Evolutionary conservation across 2,113 vertebrate species (phyloP).

Genomic region (Diglossa brunneiventris): DNA sequence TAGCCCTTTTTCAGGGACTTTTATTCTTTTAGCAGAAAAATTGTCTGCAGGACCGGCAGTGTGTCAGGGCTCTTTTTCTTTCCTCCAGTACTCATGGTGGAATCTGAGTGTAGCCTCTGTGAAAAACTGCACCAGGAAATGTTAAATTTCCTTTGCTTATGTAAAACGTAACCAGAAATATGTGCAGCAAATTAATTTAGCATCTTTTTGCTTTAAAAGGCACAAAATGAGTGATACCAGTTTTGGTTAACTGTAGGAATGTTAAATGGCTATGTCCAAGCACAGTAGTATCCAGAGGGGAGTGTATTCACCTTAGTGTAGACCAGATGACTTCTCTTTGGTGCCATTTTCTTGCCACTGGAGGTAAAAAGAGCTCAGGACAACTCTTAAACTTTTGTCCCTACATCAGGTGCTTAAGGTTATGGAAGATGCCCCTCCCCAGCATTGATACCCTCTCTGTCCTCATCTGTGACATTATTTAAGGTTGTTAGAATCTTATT

Average conservation of each 20-base stretch:
- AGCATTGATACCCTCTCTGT: not conserved
- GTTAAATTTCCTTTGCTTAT: not conserved
- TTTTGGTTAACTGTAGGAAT: not conserved
- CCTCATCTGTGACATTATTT: not conserved
- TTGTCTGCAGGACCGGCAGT: not conserved
- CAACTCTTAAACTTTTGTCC: not conserved
- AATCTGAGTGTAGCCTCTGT: not conserved
- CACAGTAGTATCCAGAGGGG: not conserved
- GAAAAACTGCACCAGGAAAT: not conserved
- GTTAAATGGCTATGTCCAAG: not conserved
- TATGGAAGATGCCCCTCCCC: not conserved
- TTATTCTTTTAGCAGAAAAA: not conserved
- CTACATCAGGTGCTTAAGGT: not conserved
- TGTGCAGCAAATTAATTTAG: not conserved
- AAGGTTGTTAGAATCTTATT: not conserved
- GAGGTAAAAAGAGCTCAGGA: not conserved
- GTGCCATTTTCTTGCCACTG: not conserved
- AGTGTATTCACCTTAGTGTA: not conserved
- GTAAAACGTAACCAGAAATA: not conserved
- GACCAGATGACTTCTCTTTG: not conserved
- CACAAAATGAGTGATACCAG: not conserved
- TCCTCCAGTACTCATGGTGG: not conserved
- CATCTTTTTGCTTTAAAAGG: not conserved
- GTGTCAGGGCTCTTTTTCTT: not conserved
- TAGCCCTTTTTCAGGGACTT: not conserved